Conservation (phyloP, 2,888 invertebrate genomes). For the Agrilus mali region DNA sequence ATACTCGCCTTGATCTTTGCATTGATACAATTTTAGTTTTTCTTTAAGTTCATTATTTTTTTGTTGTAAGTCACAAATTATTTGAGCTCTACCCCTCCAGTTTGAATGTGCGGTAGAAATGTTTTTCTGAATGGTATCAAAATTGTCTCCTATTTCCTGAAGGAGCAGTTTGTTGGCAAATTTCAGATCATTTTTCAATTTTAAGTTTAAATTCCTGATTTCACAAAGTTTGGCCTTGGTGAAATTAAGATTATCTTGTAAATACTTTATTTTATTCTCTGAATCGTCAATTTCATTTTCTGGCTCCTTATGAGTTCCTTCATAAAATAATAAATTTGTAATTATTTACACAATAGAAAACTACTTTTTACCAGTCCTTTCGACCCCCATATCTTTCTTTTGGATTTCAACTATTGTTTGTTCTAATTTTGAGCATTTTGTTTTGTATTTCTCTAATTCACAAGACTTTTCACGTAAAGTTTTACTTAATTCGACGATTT, state of each 20-base stretch:
- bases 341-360: not conserved
- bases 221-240: conserved; percentile 55
- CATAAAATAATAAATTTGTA: conserved; percentile 1
- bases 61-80: conserved; percentile 55
- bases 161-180: conserved; percentile 60
- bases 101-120: conserved; percentile 44
- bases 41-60: conserved; percentile 54
- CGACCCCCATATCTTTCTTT: conserved; percentile 11
- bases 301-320: not conserved
- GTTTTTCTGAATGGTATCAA: conserved; percentile 45
- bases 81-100: conserved; percentile 71
- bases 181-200: conserved; percentile 58
- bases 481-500: conserved; percentile 54
- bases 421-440: conserved; percentile 44
- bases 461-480: conserved; percentile 50
- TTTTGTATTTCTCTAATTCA: conserved; percentile 46
- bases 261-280: conserved; percentile 43
- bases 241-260: conserved; percentile 46
- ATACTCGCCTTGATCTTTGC: conserved; percentile 13
- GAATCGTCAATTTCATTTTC: conserved; percentile 22
- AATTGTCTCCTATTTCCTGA: conserved; percentile 63
- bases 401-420: conserved; percentile 36
- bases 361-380: conserved; percentile 1
- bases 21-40: conserved; percentile 36
- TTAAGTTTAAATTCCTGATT: conserved; percentile 52